Evolutionary conservation across 2,797 vertebrate genomes (phyloP), one percentile per base, ranked within the genome.

Genomic region (Paedocypris micromegethes): DNA sequence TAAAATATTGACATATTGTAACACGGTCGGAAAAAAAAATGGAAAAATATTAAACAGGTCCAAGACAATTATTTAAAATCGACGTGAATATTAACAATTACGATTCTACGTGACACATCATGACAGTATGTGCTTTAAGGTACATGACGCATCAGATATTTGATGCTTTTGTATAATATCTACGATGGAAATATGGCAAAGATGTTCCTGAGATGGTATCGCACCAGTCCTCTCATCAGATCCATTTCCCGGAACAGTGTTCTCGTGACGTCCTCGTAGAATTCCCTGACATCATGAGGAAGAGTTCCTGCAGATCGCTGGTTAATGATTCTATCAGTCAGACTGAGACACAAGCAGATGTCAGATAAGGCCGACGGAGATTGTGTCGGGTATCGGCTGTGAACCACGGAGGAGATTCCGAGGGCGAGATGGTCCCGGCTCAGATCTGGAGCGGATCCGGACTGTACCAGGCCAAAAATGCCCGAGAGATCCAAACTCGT

Each of bases 311-410:
- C 82, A 5, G 77, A 43, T 47, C 83, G 52, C 4, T 77, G 84
- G 41, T 62, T 74, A 40, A 73, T 43, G 58, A 96, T 81, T 82
- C 83, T 88, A 48, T 77, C 80, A 64, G 92, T 74, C 67, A 94
- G 80, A 2, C 89, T 89, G 75, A 96, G 53, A 65, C 88, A 84
- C 50, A 93, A 77, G 48, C 90, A 86, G 4, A 44, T 57, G 9
- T 75, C 49, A n/a, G 87, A 83, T 9, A 42, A 55, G 45, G 65
- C 56, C 4, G 51, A 44, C 37, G 68, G 56, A 58, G 52, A 54
- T 52, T 41, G 59, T 53, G 7, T 50, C 48, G 40, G 52, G 23
- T 1, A 23, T 23, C 23, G 23, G 23, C 23, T 23, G 23, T 23
- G 23, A 37, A 76, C 5, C 39, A 47, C 23, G 37, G 59, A 64